Evolutionary conservation across 2,113 vertebrate genomes (phyloP).

Genomic region (Campylomormyrus tamandua): DNA sequence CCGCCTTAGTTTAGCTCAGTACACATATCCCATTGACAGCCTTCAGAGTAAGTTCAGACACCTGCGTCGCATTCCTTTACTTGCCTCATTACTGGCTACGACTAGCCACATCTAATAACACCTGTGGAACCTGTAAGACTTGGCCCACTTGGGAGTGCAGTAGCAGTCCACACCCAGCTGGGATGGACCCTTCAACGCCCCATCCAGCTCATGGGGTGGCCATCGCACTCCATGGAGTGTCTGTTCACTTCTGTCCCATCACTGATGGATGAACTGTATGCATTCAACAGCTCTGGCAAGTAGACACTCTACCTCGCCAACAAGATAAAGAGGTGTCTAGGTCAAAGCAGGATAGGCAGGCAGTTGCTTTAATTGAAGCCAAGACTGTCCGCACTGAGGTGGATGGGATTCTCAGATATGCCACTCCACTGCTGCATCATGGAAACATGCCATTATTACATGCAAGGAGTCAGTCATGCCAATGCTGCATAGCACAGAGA

Average conservation of each 20-base stretch:
- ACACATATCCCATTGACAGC: background rate
- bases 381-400: background rate
- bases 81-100: background rate
- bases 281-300: background rate
- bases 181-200: background rate
- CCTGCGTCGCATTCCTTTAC: background rate
- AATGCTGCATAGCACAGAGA: background rate
- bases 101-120: background rate
- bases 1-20: background rate
- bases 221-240: too few species aligned
- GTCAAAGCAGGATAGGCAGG: background rate
- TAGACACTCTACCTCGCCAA: background rate
- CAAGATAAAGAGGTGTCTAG: too few species aligned
- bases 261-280: background rate
- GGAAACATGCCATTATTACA: background rate
- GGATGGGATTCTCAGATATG: too few species aligned
- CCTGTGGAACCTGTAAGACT: background rate
- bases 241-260: background rate
- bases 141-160: background rate
- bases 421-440: background rate
- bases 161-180: background rate
- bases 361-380: background rate
- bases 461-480: background rate
- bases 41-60: background rate
- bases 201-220: background rate